phyloP scores from a whole-genome alignment of 2,888 invertebrate genomes.

The Netelia fuscicornis region DNA sequence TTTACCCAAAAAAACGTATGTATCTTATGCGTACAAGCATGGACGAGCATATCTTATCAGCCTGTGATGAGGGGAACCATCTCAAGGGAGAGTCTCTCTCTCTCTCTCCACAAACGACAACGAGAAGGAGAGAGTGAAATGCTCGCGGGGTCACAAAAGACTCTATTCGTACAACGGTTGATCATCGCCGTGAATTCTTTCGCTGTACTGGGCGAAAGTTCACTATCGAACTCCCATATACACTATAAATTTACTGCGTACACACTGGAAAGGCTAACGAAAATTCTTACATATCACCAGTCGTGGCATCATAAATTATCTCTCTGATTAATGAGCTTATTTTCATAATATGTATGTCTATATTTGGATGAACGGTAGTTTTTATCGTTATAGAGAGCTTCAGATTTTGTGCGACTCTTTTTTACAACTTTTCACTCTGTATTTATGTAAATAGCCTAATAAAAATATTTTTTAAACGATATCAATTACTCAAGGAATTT shows the following conservation, averaged over 20 bases:
- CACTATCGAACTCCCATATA: conserved; percentile 19
- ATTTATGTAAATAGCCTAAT: no score
- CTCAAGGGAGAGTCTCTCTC: conserved; percentile 28
- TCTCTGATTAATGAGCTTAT: neutral
- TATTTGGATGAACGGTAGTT: neutral
- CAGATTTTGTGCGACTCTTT: no score
- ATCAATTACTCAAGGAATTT: no score
- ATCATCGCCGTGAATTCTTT: conserved; percentile 56
- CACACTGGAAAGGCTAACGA: conserved; percentile 15
- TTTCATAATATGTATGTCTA: neutral
- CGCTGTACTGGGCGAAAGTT: conserved; percentile 65
- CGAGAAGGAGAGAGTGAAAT: conserved; percentile 68
- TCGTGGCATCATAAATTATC: neutral
- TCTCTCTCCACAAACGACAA: conserved; percentile 5
- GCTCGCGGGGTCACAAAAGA: conserved; percentile 50
- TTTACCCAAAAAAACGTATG: neutral
- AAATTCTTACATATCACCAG: conserved; percentile 14
- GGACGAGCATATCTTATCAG: neutral
- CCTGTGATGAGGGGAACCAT: conserved; percentile 23
- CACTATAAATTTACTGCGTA: neutral
- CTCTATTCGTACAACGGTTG: conserved; percentile 22
- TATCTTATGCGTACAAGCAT: neutral
- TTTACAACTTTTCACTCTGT: no score
- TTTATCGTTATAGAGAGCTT: no score
- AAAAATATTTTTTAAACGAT: no score